Percentiles rank a stretch among this genome's conserved stretches.
Conservation (phyloP, 2,888 invertebrate genomes). For the Pocota personata region DNA sequence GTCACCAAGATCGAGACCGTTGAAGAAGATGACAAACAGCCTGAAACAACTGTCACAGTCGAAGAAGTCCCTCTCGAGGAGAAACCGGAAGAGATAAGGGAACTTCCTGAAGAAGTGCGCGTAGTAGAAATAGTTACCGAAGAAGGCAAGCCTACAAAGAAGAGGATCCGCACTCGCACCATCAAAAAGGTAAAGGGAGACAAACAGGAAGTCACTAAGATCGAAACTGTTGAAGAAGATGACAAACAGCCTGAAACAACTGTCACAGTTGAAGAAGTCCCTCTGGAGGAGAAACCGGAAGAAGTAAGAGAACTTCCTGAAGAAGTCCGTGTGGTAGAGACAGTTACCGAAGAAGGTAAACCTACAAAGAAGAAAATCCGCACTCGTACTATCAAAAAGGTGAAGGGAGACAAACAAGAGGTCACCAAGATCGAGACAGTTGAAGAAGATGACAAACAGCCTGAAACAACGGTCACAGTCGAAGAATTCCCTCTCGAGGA, state of each 20-base stretch:
- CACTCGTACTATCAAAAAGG: slow-evolving; percentile 38
- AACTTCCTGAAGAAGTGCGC: slow-evolving; percentile 25
- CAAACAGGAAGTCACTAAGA: slow-evolving; percentile 41
- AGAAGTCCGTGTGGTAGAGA: slow-evolving; percentile 21
- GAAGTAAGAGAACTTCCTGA: slow-evolving; percentile 23
- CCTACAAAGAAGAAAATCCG: slow-evolving; percentile 45
- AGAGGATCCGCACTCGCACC: slow-evolving; percentile 25
- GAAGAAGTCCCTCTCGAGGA: slow-evolving; percentile 18
- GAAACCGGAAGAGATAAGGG: slow-evolving; percentile 9
- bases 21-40: slow-evolving; percentile 18
- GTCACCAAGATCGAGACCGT: slow-evolving; percentile 21
- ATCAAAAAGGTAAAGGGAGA: slow-evolving; percentile 38
- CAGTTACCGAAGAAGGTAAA: slow-evolving; percentile 33
- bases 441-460: slow-evolving; percentile 48
- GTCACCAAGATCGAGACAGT: slow-evolving; percentile 54
- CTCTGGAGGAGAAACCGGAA: slow-evolving; percentile 25
- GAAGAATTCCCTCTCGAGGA: slow-evolving; percentile 41
- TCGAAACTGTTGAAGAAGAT: slow-evolving; percentile 29
- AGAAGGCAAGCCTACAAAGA: slow-evolving; percentile 35
- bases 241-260: slow-evolving; percentile 26
- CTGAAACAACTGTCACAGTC: slow-evolving; percentile 22
- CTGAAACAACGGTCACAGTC: slow-evolving; percentile 46
- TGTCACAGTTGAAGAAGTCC: slow-evolving; percentile 24
- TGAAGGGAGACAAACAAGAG: slow-evolving; percentile 51
- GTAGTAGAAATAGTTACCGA: slow-evolving; percentile 10